Evolutionary conservation across 2,888 invertebrate genomes (phyloP), one percentile per base, ranked within the genome.

Genomic region (Vesta saturnalis): DNA sequence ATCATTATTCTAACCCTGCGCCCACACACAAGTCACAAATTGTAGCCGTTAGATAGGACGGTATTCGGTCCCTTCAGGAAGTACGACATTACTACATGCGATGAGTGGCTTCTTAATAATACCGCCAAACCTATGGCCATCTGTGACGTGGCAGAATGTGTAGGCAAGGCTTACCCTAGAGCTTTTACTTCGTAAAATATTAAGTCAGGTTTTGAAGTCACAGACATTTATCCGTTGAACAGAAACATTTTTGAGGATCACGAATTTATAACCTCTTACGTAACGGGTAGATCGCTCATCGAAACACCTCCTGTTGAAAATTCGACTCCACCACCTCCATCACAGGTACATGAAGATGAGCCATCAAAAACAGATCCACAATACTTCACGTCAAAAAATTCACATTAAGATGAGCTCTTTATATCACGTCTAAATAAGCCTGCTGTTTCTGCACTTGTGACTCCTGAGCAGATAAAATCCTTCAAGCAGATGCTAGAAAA

Each of bases 61-160:
- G 70, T 74, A 12, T 77, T 75, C 70, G 71, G 71, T 18, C 74
- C 76, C 15, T 60, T 75, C 6, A 77, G 77, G 57, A 60, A 54
- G 8, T 69, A 65, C 19, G 73, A 70, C 56, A 71, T 70, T 56
- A 61, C 54, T n/a, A 69, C 73, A 16, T 57, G 61, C 10, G 55
- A 56, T 55, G 60, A 70, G 18, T 75, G 65, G 71, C 22, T 47
- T 6, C 35, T 56, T 14, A n/a, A 10, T 43, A 15, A 43, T n/a
- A 43, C 2, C 47, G 47, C 6, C 12, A 47, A 66, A 58, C 69
- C 72, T 22, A 52, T 73, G 22, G 63, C 73, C 12, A 61, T 74
- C n/a, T 73, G 73, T 46, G 67, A 76, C 46, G 47, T 76, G 10
- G 71, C 72, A 12, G 68, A 69, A 47, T 39, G 69, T 35, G 64